Base-by-base conservation (phyloP, 2,888 invertebrate species). In the Drosophila sordidapex region DNA sequence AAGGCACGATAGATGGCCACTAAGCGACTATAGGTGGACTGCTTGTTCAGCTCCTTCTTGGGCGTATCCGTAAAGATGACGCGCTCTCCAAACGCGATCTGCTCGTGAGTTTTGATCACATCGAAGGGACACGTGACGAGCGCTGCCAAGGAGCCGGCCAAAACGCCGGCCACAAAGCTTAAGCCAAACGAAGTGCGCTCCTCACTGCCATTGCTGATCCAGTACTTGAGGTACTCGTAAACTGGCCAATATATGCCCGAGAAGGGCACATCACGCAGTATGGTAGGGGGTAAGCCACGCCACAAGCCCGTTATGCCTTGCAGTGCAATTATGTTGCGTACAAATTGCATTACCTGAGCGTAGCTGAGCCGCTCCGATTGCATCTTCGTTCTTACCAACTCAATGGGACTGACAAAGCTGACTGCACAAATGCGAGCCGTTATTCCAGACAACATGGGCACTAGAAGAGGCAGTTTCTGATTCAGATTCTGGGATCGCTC, bases 71-170 rank as follows among this genome's bases (percentile, higher is more conserved):
- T 82, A 69, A 93, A 93, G 61, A 93, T 95, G 93, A 96, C 95
- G 87, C 96, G 96, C 93, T 98, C 97, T 0, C 97, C 98, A 92
- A 98, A 95, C 94, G 98, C 98, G 88, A 98, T 98, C 94, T 98
- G 98, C 89, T 96, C 96, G 92, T 98, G 98, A 0, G 99, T 99
- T 94, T 99, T 99, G 0, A 99, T 97, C n/a, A 99, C 99, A 94
- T 99, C 99, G 94, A 99, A 99, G 7, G 99, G 99, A 72, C 98
- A 95, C 6, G 99, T 99, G 13, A 97, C 86, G n/a, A 97, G 94
- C n/a, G 98, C 98, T n/a, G 99, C 98, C 91, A 98, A 96, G 82
- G 95, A 94, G 89, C 99, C 99, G 66, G 98, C 96, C 59, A 96
- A 89, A 58, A 97, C 97, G 35, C 98, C 98, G 82, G 96, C 96